Percentiles rank a stretch among this genome's conserved stretches.
Evolutionary conservation across 2,797 vertebrate genomes (phyloP).

Genomic region (Mionectes olivaceus): DNA sequence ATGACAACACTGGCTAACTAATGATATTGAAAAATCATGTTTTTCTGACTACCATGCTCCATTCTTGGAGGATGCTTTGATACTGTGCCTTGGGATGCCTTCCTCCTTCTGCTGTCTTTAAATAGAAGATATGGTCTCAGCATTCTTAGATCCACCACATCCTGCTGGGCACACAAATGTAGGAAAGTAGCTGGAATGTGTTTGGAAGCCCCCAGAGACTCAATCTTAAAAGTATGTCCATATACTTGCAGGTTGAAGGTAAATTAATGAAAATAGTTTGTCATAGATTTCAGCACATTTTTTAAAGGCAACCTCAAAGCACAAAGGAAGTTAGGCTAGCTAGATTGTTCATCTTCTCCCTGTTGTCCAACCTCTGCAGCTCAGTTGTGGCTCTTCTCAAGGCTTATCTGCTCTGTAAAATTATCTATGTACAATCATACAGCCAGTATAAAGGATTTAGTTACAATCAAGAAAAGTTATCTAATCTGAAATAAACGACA

Average conservation of each 20-base stretch:
- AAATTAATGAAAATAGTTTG: neutral
- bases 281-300: neutral
- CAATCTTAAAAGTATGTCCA: neutral
- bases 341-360: neutral
- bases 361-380: neutral
- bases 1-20: neutral
- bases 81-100: neutral
- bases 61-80: neutral
- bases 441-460: constrained; percentile 4
- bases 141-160: neutral
- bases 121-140: neutral
- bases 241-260: neutral
- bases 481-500: neutral
- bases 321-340: neutral
- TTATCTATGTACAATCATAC: neutral
- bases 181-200: neutral
- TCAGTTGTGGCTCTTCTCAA: neutral
- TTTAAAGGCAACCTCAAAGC: neutral
- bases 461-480: neutral
- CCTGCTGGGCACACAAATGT: neutral
- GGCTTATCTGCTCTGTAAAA: neutral
- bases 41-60: neutral
- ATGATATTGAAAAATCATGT: neutral
- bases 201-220: neutral
- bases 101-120: neutral